Evolutionary conservation across 2,888 invertebrate species (phyloP).

Genomic region (Polyommatus icarus): DNA sequence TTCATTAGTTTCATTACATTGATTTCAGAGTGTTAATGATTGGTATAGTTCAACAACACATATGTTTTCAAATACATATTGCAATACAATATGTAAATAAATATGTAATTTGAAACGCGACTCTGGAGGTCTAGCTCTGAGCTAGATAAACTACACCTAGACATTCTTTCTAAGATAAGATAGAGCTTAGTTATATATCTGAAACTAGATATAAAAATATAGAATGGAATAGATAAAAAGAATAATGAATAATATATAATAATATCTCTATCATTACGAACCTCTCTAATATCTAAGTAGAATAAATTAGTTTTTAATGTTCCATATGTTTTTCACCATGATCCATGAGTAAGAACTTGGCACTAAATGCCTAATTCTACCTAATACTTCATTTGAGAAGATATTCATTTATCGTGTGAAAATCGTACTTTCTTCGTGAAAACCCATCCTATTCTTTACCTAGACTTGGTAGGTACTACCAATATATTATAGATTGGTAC

Average conservation of each 20-base stretch:
- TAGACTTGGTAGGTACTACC: no score
- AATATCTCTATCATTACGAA: background rate
- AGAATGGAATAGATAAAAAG: background rate
- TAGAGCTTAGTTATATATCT: background rate
- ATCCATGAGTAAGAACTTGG: no score
- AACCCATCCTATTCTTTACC: no score
- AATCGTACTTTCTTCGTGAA: no score
- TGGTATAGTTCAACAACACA: background rate
- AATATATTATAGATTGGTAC: no score
- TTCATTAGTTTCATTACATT: no score
- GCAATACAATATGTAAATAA: conserved; percentile 20
- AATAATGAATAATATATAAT: background rate
- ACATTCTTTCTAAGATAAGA: conserved; percentile 16
- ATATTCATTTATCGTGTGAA: no score
- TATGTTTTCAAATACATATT: conserved; percentile 12
- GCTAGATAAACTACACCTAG: conserved; percentile 21
- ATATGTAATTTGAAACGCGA: conserved; percentile 16
- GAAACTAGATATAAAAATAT: background rate
- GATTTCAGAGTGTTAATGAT: background rate
- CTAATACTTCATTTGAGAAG: no score
- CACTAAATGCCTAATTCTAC: no score
- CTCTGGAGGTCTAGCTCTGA: conserved; percentile 27
- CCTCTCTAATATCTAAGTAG: background rate
- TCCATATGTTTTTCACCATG: no score
- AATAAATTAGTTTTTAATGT: background rate